Evolutionary conservation across 2,888 invertebrate species (phyloP), one percentile per base, ranked within the genome.

Genomic region (Aspidapion aeneum): DNA sequence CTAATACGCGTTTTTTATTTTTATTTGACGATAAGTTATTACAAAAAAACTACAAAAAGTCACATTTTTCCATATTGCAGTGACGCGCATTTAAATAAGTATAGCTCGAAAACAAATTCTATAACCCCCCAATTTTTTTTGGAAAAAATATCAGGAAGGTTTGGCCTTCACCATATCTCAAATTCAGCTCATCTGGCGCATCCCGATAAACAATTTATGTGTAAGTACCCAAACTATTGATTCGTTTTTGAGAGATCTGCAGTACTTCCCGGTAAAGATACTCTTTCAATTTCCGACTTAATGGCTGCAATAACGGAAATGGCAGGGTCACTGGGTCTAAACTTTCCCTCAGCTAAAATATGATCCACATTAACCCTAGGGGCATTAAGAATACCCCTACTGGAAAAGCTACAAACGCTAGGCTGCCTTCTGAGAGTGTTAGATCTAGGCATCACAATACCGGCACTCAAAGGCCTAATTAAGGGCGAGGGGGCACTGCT

Each of bases 221-320:
- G n/a, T n/a, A n/a, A n/a, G n/a, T n/a, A n/a, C n/a, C n/a, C n/a
- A n/a, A n/a, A n/a, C n/a, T n/a, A n/a, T n/a, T n/a, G n/a, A n/a
- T n/a, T n/a, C 35, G 3, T 7, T 35, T 35, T 35, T 7, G 35
- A 7, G 35, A 78, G 71, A 70, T 78, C 76, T 5, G 72, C 73
- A 61, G 78, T 77, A 72, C 79, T 79, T 21, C 80, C 80, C 54
- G 80, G 80, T 57, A 80, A 70, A n/a, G 80, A 77, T 67, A 79
- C 80, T 66, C 75, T 77, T 56, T 77, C 76, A 2, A 81, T 74
- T 71, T 94, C 94, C 66, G 86, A 87, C 78, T 91, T 93, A 74
- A 94, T 94, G 67, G 93, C 92, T 55, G 90, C 87, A 71, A 94
- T 93, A 21, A 94, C 83, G 0, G 93, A 93, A 16, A 92, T 85